phyloP scores from a whole-genome alignment of 2,113 vertebrate species.

The Prunella himalayana region DNA sequence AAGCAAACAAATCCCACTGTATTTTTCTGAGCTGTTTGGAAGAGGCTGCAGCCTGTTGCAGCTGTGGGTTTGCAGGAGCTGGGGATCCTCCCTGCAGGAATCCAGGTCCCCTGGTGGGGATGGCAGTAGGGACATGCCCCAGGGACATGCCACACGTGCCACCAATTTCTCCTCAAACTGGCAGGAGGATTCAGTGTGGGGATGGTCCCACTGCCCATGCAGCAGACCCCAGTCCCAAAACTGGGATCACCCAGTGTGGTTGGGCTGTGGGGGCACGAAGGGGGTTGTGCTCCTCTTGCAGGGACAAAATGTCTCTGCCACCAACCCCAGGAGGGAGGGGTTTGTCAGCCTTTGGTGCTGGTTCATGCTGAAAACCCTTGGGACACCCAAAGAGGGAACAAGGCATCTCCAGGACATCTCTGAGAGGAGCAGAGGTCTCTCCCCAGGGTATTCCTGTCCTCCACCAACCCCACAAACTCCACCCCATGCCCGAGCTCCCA shows the following conservation, averaged over 20 bases:
- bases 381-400: background rate
- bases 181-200: background rate
- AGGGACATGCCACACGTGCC: fast-evolving
- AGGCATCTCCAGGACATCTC: background rate
- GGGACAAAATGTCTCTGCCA: background rate
- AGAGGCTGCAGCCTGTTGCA: background rate
- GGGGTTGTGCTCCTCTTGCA: background rate
- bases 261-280: background rate
- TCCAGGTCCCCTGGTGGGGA: background rate
- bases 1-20: slow-evolving; percentile 70
- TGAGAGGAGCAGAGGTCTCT: background rate
- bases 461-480: background rate
- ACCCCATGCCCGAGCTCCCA: background rate
- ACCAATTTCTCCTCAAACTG: background rate
- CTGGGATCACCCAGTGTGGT: fast-evolving
- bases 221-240: background rate
- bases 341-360: background rate
- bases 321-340: fast-evolving
- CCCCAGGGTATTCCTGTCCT: background rate
- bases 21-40: slow-evolving; percentile 49
- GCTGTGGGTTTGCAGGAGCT: background rate
- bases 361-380: background rate
- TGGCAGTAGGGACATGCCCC: background rate
- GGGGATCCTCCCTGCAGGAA: background rate
- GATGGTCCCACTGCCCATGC: background rate